Percentiles rank a stretch among this genome's conserved stretches.
These are phyloP conservation scores for Tricholaema leucomelas DNA, from an alignment of 2,113 vertebrate genomes.

Conservation along the genomic window DNA sequence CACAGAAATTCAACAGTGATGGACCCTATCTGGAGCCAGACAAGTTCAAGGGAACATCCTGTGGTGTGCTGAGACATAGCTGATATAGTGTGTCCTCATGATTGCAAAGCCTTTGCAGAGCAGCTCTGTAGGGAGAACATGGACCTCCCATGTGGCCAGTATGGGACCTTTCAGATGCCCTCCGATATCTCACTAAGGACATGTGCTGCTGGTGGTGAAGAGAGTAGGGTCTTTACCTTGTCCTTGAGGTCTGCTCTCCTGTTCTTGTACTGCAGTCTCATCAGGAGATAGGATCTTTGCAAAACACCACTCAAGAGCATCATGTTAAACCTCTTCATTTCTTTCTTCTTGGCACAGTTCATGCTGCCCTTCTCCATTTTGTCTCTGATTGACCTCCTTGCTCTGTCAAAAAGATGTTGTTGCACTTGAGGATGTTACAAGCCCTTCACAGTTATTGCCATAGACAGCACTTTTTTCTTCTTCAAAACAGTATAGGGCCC, in stretches of 20 bases:
- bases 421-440: no score
- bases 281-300: background rate
- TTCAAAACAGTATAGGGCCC: background rate
- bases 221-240: background rate
- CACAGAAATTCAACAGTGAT: background rate
- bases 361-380: background rate
- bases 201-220: background rate
- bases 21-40: background rate
- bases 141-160: background rate
- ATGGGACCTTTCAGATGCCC: background rate
- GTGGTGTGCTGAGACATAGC: background rate
- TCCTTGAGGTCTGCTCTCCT: background rate
- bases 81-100: background rate
- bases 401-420: background rate
- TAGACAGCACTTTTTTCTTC: background rate
- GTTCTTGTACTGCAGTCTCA: background rate
- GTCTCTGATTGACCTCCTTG: background rate
- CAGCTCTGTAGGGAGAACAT: background rate
- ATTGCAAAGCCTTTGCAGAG: background rate
- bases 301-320: background rate
- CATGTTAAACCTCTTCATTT: background rate
- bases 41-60: fast-evolving
- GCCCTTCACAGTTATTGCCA: background rate
- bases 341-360: background rate
- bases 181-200: background rate